A percentile compares a stretch with the other conserved stretches of the same genome.
Conservation (phyloP, 2,113 vertebrate species). For the Sterrhoptilus dennistouni region DNA sequence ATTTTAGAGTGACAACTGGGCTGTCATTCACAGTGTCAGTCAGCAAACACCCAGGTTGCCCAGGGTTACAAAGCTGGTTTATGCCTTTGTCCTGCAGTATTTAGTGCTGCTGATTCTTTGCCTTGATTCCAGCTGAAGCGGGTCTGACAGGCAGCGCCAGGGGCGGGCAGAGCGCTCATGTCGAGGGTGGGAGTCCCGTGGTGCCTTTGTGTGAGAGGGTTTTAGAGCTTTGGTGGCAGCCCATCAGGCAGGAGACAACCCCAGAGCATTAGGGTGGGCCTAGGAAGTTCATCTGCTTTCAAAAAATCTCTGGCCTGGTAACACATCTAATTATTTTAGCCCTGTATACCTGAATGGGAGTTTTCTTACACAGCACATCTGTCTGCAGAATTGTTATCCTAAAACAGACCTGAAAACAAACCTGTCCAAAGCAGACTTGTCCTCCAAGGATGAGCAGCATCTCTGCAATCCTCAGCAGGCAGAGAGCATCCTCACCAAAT, state of each 20-base stretch:
- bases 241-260: background rate
- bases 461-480: background rate
- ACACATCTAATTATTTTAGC: background rate
- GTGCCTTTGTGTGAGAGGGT: background rate
- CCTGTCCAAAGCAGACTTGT: background rate
- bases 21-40: conserved; percentile 57
- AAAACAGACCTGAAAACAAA: background rate
- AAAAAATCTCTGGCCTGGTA: background rate
- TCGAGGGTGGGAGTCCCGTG: conserved; percentile 20
- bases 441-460: background rate
- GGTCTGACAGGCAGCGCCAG: conserved; percentile 18
- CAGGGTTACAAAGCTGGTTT: conserved; percentile 64
- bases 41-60: conserved; percentile 65
- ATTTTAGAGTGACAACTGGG: conserved; percentile 57
- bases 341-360: background rate
- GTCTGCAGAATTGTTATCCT: background rate
- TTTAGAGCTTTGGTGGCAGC: conserved; percentile 4
- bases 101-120: conserved; percentile 52
- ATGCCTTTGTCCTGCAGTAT: conserved; percentile 59
- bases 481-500: background rate
- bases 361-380: background rate
- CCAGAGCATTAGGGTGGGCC: background rate
- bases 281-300: background rate
- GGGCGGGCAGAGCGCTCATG: conserved; percentile 24
- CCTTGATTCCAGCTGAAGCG: conserved; percentile 42